These are phyloP conservation scores for Caerostris extrusa DNA, from an alignment of 1,140 invertebrate genomes.

Conservation along the genomic window DNA sequence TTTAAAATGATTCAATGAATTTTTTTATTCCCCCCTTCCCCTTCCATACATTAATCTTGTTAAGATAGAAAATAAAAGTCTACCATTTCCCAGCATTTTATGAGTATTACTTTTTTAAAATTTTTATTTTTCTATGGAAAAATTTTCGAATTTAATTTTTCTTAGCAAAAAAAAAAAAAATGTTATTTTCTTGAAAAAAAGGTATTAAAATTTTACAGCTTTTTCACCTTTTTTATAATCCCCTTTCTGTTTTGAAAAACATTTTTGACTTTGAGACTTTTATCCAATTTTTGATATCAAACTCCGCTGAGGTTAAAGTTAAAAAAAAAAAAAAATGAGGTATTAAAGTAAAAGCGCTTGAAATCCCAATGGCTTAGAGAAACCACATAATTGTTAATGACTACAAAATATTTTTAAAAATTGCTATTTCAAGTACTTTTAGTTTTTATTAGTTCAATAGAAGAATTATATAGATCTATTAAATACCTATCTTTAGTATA, in stretches of 20 bases:
- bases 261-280: not conserved
- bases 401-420: too few species aligned
- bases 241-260: not conserved
- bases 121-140: not conserved
- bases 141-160: not conserved
- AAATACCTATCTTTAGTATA: too few species aligned
- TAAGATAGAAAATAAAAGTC: not conserved
- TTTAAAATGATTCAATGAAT: not conserved
- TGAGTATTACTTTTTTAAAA: not conserved
- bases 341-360: too few species aligned
- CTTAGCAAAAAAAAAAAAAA: not conserved
- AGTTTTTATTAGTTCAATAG: too few species aligned
- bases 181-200: not conserved
- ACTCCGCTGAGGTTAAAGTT: not conserved
- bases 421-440: too few species aligned
- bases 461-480: too few species aligned
- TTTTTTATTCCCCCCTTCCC: not conserved
- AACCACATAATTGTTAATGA: too few species aligned
- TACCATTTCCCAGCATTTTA: not conserved
- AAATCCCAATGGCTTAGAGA: too few species aligned
- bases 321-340: not conserved
- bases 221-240: not conserved
- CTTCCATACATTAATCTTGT: not conserved
- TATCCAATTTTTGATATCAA: constrained; percentile 13
- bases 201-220: not conserved